These are phyloP conservation scores for Eupithecia abbreviata DNA, from an alignment of 2,888 invertebrate species.

Conservation along the genomic window DNA sequence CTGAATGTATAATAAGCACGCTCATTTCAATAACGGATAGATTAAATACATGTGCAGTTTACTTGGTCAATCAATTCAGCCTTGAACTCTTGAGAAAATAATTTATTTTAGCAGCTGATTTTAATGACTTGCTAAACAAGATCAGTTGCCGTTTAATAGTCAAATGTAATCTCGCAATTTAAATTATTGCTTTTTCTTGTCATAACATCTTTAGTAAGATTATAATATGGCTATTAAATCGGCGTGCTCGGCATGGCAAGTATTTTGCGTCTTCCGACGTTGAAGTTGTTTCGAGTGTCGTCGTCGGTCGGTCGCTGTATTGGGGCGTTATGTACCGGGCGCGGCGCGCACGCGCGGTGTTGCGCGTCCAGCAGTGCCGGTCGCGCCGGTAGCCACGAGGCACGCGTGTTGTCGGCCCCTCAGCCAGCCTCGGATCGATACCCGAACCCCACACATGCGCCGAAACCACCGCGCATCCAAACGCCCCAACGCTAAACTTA, in stretches of 20 bases:
- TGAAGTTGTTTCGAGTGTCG: constrained; percentile 40
- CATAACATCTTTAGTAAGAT: constrained; percentile 6
- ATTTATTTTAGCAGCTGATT: constrained; percentile 2
- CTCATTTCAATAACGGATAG: not conserved
- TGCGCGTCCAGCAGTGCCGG: constrained; percentile 71
- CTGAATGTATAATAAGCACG: constrained; percentile 1
- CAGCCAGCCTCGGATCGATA: constrained; percentile 54
- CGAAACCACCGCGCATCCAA: constrained; percentile 54
- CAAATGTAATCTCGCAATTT: not conserved
- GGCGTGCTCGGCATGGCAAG: constrained; percentile 9
- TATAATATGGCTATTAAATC: constrained; percentile 13
- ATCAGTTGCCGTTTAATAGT: not conserved
- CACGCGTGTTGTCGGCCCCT: constrained; percentile 65
- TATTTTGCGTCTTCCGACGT: constrained; percentile 24
- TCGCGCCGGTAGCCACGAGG: constrained; percentile 79
- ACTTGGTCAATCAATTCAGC: constrained; percentile 31
- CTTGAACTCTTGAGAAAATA: constrained; percentile 3
- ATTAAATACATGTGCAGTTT: constrained; percentile 8
- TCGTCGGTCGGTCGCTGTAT: constrained; percentile 11
- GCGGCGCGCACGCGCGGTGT: constrained; percentile 71
- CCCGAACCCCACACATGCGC: constrained; percentile 56
- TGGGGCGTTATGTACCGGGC: constrained; percentile 45
- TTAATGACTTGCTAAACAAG: not conserved
- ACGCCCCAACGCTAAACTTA: constrained; percentile 69
- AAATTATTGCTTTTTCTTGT: not conserved